Evolutionary conservation across 2,888 invertebrate species (phyloP).

Genomic region (Drosophila antonietae): DNA sequence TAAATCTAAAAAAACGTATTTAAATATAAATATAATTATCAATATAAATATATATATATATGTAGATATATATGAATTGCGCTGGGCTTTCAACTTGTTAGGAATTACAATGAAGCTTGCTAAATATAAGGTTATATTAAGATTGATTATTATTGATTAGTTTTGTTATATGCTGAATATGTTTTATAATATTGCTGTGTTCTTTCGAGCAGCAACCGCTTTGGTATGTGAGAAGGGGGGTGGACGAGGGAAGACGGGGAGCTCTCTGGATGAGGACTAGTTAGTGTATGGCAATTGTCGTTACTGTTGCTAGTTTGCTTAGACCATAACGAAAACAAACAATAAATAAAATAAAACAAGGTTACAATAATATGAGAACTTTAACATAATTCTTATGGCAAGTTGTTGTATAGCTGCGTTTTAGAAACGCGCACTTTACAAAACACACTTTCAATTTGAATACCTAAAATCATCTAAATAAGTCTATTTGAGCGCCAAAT

Average conservation of each 20-base stretch:
- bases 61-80: slow-evolving; percentile 37
- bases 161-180: slow-evolving; percentile 67
- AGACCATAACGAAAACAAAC: slow-evolving; percentile 62
- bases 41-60: not conserved
- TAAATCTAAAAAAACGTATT: slow-evolving; percentile 54
- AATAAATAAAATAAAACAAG: slow-evolving; percentile 39
- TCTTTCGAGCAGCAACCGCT: slow-evolving; percentile 75
- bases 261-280: slow-evolving; percentile 67
- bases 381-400: slow-evolving; percentile 73
- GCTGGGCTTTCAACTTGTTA: slow-evolving; percentile 46
- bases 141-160: slow-evolving; percentile 71
- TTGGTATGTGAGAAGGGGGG: slow-evolving; percentile 47
- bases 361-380: slow-evolving; percentile 41
- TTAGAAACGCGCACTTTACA: slow-evolving; percentile 66
- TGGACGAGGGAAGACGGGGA: not conserved
- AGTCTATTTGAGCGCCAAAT: slow-evolving; percentile 83
- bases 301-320: slow-evolving; percentile 78
- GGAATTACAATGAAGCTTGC: slow-evolving; percentile 59
- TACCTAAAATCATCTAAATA: slow-evolving; percentile 77
- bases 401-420: slow-evolving; percentile 69
- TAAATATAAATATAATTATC: not conserved
- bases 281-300: slow-evolving; percentile 58
- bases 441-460: slow-evolving; percentile 60
- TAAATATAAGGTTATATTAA: slow-evolving; percentile 66
- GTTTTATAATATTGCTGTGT: slow-evolving; percentile 69